Base-by-base conservation (phyloP, 1,140 invertebrate species). In the Pantala flavescens region DNA sequence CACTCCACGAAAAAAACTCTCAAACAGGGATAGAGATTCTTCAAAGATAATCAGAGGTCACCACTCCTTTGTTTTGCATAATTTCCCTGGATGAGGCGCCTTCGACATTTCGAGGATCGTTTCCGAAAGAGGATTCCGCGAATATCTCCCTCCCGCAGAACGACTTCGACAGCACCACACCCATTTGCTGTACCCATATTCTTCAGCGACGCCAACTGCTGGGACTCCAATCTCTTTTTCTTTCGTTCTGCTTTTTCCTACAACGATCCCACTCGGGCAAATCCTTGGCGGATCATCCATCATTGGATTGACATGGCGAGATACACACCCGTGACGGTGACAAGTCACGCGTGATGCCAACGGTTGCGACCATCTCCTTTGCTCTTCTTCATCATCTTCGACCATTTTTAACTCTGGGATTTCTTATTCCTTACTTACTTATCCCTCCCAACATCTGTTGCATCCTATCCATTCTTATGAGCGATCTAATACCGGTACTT, bases 341-440 rank as follows among this genome's bases (percentile, higher is more conserved):
- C 49, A 63, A 63, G 49, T 63, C 49, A 63, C 49, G 49, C 49
- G 49, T 63, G 14, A 63, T 63, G 49, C 49, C 49, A 63, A 63
- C 49, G 49, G 49, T 63, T 63, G 49, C 49, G 16, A 16, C 49
- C 49, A 16, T 21, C 49, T 21, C 49, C 49, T 36, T 36, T 36
- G 9, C 49, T 63, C 49, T 63, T 21, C n/a, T 12, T 63, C 49
- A 36, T 63, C 49, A 7, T 21, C 49, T 63, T 63, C 49, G 5
- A 19, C 49, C 49, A 19, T 63, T 63, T 63, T 63, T 21, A 36
- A 36, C 28, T 9, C 28, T 9, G 9, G n/a, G 49, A 63, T 63
- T 21, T 63, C 12, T 14, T 63, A 63, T 63, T 21, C 49, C 49
- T 63, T 36, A 5, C 49, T 12, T 16, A 19, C 12, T 63, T 21